Percentiles rank a stretch among this genome's conserved stretches.
These are phyloP conservation scores for Herpetotheres cachinnans DNA, from an alignment of 2,113 vertebrate species.

Conservation along the genomic window DNA sequence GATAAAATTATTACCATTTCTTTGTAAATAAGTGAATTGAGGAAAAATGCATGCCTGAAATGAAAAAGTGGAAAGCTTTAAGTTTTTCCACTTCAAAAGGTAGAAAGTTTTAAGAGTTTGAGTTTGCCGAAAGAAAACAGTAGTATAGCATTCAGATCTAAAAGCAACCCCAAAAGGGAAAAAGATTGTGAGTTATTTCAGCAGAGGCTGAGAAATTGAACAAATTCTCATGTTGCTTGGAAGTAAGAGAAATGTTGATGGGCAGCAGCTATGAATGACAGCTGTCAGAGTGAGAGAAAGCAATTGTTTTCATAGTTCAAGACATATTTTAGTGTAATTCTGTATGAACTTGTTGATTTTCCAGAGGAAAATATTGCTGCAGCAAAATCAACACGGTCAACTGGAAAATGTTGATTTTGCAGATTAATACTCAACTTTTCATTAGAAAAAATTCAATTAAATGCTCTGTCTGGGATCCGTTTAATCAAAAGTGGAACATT, in stretches of 20 bases:
- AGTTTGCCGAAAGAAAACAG: background rate
- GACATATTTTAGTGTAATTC: background rate
- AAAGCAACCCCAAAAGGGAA: background rate
- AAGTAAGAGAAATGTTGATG: background rate
- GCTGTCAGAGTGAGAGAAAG: background rate
- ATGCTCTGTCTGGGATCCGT: background rate
- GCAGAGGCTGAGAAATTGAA: background rate
- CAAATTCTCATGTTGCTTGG: background rate
- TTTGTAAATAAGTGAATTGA: background rate
- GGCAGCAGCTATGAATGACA: background rate
- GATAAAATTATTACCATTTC: background rate
- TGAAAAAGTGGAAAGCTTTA: background rate
- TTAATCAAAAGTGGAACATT: slow-evolving; percentile 33
- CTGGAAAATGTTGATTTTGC: background rate
- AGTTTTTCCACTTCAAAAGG: background rate
- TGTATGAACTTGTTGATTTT: background rate
- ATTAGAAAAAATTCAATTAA: background rate
- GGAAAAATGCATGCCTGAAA: background rate
- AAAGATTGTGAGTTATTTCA: background rate
- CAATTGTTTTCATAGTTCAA: background rate
- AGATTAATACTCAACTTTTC: background rate
- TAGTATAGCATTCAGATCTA: background rate
- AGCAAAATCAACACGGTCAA: background rate
- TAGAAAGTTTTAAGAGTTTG: background rate
- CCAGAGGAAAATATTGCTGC: background rate